Evolutionary conservation across 92 coral and sea anemone species (phyloP).

Genomic region (Porites evermanni): DNA sequence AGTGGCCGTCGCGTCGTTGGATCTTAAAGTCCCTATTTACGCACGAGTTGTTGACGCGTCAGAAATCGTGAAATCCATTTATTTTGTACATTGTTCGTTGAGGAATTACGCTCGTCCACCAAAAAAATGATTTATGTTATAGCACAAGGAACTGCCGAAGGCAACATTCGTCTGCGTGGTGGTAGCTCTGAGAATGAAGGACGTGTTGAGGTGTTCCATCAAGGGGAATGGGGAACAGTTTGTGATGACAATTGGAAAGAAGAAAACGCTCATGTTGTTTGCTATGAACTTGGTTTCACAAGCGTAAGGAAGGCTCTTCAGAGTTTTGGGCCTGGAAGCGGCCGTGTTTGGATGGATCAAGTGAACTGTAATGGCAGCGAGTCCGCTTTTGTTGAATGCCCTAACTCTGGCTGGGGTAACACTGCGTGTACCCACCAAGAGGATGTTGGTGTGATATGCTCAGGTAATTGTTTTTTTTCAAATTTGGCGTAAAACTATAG

Average conservation of each 20-base stretch:
- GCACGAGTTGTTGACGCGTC: background rate
- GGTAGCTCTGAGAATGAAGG: conserved; percentile 81
- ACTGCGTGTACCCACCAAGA: conserved; percentile 66
- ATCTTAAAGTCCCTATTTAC: background rate
- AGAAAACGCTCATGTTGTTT: conserved; percentile 76
- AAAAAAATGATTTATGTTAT: background rate
- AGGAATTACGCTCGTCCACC: too few relatives aligned
- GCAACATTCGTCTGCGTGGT: conserved; percentile 74
- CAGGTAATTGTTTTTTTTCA: conserved; percentile 57
- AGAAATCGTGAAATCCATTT: background rate
- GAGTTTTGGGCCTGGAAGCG: conserved; percentile 87
- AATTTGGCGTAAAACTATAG: too few relatives aligned
- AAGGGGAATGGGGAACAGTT: conserved; percentile 93
- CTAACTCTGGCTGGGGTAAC: conserved; percentile 56
- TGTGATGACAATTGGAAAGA: conserved; percentile 76
- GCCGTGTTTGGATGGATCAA: conserved; percentile 74
- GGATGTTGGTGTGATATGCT: conserved; percentile 85
- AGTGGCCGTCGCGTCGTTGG: too few relatives aligned
- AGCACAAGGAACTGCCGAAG: conserved; percentile 81
- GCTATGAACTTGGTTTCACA: conserved; percentile 85
- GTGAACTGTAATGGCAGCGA: conserved; percentile 76
- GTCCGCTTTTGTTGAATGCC: conserved; percentile 57
- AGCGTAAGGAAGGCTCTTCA: conserved; percentile 55
- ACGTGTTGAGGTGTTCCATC: conserved; percentile 83
- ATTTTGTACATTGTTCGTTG: background rate